These are phyloP conservation scores for Remorina albescens DNA, from an alignment of 2,797 vertebrate genomes.

Conservation along the genomic window DNA sequence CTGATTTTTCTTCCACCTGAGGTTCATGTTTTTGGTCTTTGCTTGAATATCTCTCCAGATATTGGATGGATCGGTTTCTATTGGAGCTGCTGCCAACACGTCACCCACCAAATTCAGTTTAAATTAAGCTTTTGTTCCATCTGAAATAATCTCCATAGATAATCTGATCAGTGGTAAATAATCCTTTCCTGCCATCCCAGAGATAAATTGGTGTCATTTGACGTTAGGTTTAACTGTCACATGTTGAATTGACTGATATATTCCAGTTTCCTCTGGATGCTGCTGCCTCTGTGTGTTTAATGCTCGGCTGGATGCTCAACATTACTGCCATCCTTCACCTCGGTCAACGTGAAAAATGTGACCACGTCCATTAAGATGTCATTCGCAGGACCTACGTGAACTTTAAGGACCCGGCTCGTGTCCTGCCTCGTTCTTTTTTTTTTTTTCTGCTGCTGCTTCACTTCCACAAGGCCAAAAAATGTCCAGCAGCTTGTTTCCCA, in stretches of 20 bases:
- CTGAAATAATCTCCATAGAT: background rate
- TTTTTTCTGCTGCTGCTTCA: slow-evolving; percentile 38
- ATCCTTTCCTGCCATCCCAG: background rate
- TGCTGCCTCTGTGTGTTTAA: slow-evolving; percentile 51
- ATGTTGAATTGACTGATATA: slow-evolving; percentile 5
- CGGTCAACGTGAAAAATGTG: slow-evolving; percentile 59
- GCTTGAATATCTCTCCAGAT: background rate
- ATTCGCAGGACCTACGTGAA: slow-evolving; percentile 35
- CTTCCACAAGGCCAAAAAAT: background rate
- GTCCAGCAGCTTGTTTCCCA: background rate
- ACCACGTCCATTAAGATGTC: slow-evolving; percentile 40
- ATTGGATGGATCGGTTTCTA: background rate
- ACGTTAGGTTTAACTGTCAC: slow-evolving; percentile 17
- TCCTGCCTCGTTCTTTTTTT: background rate
- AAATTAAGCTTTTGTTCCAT: background rate
- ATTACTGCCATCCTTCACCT: slow-evolving; percentile 60
- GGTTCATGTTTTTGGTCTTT: too few species aligned
- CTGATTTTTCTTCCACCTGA: too few species aligned
- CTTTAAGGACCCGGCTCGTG: background rate
- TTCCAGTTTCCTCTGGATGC: background rate
- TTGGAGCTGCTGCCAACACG: background rate
- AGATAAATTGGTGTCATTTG: slow-evolving; percentile 30
- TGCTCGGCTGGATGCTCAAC: slow-evolving; percentile 50
- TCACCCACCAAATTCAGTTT: background rate
- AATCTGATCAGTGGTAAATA: background rate